Evolutionary conservation across 2,797 vertebrate genomes (phyloP), one percentile per base, ranked within the genome.

Genomic region (Acrocephalus scirpaceus): DNA sequence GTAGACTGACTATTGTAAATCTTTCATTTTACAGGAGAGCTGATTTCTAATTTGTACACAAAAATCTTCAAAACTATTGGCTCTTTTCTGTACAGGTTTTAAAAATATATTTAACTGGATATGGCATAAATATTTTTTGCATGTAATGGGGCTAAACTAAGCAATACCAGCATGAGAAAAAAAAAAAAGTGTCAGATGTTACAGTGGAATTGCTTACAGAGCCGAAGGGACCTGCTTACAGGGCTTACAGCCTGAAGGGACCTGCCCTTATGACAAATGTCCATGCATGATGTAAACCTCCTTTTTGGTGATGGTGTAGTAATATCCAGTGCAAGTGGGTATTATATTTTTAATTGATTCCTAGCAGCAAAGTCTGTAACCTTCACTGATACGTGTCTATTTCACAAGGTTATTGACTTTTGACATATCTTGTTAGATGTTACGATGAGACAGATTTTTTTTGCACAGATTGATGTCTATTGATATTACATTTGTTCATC

Each of bases 291-390:
- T 60, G 34, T 54, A 96, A 95, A 91, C 78, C 79, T 84, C 64
- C 70, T 75, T 96, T 92, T 90, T 86, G 50, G 36, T 50, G 66
- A 64, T 67, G 47, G 45, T 64, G 65, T 60, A 84, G 36, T 91
- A 88, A 86, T 83, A 97, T 97, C 93, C 82, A 92, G 75, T 92
- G 87, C 76, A 84, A 77, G 83, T 65, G 66, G 58, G 30, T 87
- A 86, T 95, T 96, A 91, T 72, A 86, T 93, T 97, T 96, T 96
- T 94, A 97, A 96, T 95, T 95, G 93, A 83, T 95, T 95, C 81
- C 95, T 94, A 97, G 90, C 69, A 93, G 91, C 54, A 73, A 64
- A 93, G 14, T 73, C 81, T 83, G 53, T 91, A 97, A 95, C 92
- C 90, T 97, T 97, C 93, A 84, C 90, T 86, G 83, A 86, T 74